These are phyloP conservation scores for Perithous albicinctus DNA, from an alignment of 2,888 invertebrate genomes.

Conservation along the genomic window DNA sequence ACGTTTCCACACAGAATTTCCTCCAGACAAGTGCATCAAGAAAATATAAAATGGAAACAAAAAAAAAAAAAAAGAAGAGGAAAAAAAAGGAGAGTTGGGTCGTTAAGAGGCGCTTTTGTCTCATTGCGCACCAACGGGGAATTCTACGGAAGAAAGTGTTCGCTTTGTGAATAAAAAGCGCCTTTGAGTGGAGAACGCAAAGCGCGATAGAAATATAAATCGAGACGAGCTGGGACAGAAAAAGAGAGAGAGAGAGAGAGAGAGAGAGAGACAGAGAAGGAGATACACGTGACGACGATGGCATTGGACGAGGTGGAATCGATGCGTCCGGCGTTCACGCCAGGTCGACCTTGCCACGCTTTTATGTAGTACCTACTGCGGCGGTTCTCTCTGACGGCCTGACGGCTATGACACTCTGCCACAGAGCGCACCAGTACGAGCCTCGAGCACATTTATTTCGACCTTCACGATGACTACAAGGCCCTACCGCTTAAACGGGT, in stretches of 20 bases:
- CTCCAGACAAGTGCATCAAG: not conserved
- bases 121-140: not conserved
- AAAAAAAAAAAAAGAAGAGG: not conserved
- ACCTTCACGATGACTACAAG: slow-evolving; percentile 56
- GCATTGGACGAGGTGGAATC: slow-evolving; percentile 57
- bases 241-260: not conserved
- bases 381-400: slow-evolving; percentile 26
- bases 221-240: no score
- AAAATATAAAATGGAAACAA: no score
- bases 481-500: slow-evolving; percentile 58
- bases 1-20: not conserved
- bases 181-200: no score
- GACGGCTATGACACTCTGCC: not conserved
- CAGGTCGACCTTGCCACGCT: slow-evolving; percentile 42
- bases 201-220: no score
- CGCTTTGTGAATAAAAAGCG: not conserved
- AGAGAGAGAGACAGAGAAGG: slow-evolving; percentile 5
- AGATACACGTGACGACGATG: slow-evolving; percentile 16
- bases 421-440: not conserved
- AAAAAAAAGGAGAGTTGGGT: not conserved
- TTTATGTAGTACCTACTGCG: slow-evolving; percentile 14
- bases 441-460: slow-evolving; percentile 47
- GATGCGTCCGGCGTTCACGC: slow-evolving; percentile 56
- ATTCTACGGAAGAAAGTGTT: not conserved
- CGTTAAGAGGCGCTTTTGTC: slow-evolving; percentile 11